Percentiles rank a stretch among this genome's conserved stretches.
Evolutionary conservation across 2,113 vertebrate genomes (phyloP).

Genomic region (Fulica atra): DNA sequence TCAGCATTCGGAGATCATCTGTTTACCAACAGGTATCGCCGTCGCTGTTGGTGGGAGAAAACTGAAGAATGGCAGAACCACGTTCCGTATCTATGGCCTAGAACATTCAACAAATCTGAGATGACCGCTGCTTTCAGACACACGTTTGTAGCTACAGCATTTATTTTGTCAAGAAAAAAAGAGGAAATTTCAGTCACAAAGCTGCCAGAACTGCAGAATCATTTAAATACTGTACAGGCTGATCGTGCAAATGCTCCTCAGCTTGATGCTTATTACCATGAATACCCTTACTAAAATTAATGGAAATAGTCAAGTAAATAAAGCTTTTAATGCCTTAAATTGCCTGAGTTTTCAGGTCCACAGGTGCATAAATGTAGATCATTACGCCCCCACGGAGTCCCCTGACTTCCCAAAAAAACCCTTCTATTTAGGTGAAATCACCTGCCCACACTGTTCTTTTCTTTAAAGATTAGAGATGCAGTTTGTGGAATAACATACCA

Average conservation of each 20-base stretch:
- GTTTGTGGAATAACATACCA: slow-evolving; percentile 17
- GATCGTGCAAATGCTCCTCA: background rate
- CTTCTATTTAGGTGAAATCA: slow-evolving; percentile 42
- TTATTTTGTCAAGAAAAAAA: background rate
- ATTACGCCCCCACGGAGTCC: slow-evolving; percentile 30
- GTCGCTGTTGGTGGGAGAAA: background rate
- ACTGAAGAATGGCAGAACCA: background rate
- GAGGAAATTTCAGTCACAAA: background rate
- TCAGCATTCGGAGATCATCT: background rate
- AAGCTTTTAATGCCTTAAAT: slow-evolving; percentile 18
- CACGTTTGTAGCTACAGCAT: background rate
- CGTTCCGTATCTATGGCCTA: rapidly evolving
- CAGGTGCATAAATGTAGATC: slow-evolving; percentile 43
- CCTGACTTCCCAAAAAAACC: background rate
- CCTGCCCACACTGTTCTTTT: slow-evolving; percentile 35
- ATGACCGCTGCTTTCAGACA: background rate
- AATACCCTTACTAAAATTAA: slow-evolving; percentile 24
- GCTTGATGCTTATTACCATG: background rate
- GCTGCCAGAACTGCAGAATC: background rate
- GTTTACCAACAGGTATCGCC: background rate
- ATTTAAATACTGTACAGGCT: background rate
- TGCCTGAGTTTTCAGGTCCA: slow-evolving; percentile 30
- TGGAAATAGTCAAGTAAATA: slow-evolving; percentile 13
- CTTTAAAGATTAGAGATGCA: background rate
- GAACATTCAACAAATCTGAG: background rate